Conservation (phyloP, 2,113 vertebrate species). For the Malaclemys terrapin region DNA sequence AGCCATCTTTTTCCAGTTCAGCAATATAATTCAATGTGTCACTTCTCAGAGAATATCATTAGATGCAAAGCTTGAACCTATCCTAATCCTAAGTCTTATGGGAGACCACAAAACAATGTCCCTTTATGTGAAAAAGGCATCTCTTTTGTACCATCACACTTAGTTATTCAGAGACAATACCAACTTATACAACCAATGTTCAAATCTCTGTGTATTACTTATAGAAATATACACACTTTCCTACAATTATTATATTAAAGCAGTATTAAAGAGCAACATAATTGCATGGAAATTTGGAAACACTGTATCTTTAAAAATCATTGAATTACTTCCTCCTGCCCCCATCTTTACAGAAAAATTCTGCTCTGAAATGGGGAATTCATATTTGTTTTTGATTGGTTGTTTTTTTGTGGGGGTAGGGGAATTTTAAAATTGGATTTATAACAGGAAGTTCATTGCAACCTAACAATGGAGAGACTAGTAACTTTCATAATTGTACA, state of each 20-base stretch:
- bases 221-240: not conserved
- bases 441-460: not conserved
- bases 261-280: not conserved
- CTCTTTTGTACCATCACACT: not conserved
- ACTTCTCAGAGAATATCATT: not conserved
- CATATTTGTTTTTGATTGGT: not conserved
- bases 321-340: not conserved
- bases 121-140: not conserved
- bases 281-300: not conserved
- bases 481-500: not conserved
- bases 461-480: not conserved
- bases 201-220: not conserved
- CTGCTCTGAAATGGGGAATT: not conserved
- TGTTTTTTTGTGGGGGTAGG: not conserved
- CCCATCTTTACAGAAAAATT: not conserved
- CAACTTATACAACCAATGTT: not conserved
- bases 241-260: not conserved
- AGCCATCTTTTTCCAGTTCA: not conserved
- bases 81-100: not conserved
- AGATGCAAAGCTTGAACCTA: not conserved
- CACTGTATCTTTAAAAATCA: not conserved
- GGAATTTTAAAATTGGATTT: not conserved
- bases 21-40: not conserved
- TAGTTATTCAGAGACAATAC: not conserved
- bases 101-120: not conserved